Evolutionary conservation across 1,140 invertebrate species (phyloP).

Genomic region (Caenorhabditis brenneri): DNA sequence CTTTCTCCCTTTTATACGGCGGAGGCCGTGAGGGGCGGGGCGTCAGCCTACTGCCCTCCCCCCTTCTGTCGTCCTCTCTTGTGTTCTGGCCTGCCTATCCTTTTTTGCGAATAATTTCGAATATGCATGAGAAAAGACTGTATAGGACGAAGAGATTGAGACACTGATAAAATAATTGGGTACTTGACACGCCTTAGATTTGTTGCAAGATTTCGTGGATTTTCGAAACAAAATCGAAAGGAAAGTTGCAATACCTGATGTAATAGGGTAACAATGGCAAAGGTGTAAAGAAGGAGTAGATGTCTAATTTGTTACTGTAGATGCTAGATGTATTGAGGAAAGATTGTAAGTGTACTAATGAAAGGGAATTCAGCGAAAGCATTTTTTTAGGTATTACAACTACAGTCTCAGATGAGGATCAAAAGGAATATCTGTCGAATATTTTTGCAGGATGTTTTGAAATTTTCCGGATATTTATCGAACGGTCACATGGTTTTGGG

Average conservation of each 20-base stretch:
- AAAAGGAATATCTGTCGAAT: not conserved
- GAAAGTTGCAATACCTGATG: not conserved
- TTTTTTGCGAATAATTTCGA: conserved; percentile 43
- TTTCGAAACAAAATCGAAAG: not conserved
- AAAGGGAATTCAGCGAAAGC: conserved; percentile 1
- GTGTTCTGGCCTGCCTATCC: conserved; percentile 11
- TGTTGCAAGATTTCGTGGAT: conserved; percentile 10
- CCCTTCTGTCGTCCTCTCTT: conserved; percentile 5
- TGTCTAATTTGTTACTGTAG: not conserved
- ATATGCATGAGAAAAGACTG: conserved; percentile 21
- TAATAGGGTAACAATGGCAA: not conserved
- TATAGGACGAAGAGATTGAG: not conserved
- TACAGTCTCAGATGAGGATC: no score
- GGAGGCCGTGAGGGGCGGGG: conserved; percentile 10
- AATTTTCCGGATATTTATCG: conserved; percentile 32
- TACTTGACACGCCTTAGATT: not conserved
- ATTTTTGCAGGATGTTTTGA: not conserved
- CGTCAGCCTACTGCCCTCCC: conserved; percentile 13
- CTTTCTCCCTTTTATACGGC: conserved; percentile 36
- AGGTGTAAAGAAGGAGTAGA: not conserved
- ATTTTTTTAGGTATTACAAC: not conserved
- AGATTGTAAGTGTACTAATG: not conserved
- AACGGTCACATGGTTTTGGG: conserved; percentile 5
- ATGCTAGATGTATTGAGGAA: no score
- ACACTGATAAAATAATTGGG: not conserved